Percentiles rank a stretch among this genome's conserved stretches.
Evolutionary conservation across 2,113 vertebrate species (phyloP).

Genomic region (Microtus ochrogaster): DNA sequence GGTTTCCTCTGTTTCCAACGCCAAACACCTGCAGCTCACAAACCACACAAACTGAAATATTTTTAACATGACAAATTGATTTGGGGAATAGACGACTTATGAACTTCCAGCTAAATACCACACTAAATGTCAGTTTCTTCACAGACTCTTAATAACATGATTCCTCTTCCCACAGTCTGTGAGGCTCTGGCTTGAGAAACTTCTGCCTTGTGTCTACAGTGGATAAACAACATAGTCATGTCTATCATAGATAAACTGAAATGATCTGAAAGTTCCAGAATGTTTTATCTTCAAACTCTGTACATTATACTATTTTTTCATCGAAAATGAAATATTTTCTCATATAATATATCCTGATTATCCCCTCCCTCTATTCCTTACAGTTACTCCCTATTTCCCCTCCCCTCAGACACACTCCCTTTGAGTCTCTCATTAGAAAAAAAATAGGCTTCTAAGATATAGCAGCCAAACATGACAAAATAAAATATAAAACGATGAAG

Average conservation of each 20-base stretch:
- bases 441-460: not conserved
- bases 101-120: slow-evolving; percentile 29
- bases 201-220: not conserved
- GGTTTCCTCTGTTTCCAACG: slow-evolving; percentile 59
- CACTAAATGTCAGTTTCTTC: slow-evolving; percentile 57
- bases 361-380: not conserved
- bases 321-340: not conserved
- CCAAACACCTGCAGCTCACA: slow-evolving; percentile 85
- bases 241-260: not conserved
- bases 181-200: not conserved
- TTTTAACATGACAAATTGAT: slow-evolving; percentile 47
- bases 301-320: not conserved
- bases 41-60: slow-evolving; percentile 66
- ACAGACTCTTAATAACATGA: not conserved
- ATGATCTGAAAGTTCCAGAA: not conserved
- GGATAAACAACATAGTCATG: not conserved
- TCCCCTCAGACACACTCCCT: not conserved
- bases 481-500: not conserved
- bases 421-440: not conserved
- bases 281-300: slow-evolving; percentile 11
- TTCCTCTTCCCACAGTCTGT: not conserved
- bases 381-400: not conserved
- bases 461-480: not conserved
- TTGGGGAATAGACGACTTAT: slow-evolving; percentile 48
- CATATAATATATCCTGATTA: not conserved